These are phyloP conservation scores for Eumeta japonica DNA, from an alignment of 1,140 invertebrate genomes.

Conservation along the genomic window DNA sequence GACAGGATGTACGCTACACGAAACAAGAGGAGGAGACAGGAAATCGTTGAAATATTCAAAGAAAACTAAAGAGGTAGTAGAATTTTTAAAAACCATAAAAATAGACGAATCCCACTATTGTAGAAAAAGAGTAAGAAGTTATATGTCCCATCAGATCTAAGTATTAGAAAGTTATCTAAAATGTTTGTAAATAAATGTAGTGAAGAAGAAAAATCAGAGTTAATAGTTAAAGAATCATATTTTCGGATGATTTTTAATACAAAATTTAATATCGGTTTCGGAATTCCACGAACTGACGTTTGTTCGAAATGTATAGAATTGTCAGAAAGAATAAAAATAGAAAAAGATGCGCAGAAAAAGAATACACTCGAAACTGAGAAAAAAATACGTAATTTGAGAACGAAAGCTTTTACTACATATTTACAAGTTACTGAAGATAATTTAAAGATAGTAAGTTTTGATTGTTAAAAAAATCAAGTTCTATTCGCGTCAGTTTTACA, in stretches of 20 bases:
- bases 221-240: not conserved
- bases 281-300: not conserved
- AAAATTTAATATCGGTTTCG: conserved; percentile 1
- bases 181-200: not conserved
- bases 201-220: not conserved
- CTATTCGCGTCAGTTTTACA: conserved; percentile 30
- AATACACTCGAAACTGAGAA: conserved; percentile 11
- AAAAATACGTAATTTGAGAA: conserved; percentile 19
- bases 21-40: conserved; percentile 5
- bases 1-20: no score
- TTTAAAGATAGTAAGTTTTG: conserved; percentile 23
- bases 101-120: not conserved
- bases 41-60: not conserved
- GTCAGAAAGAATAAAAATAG: not conserved
- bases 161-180: not conserved
- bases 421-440: conserved; percentile 18
- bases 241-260: not conserved
- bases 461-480: conserved; percentile 44
- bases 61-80: not conserved
- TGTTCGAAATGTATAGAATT: conserved; percentile 4
- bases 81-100: not conserved
- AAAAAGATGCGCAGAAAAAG: not conserved
- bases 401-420: conserved; percentile 24
- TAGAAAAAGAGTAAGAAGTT: not conserved
- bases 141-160: not conserved